phyloP scores from a whole-genome alignment of 2,113 vertebrate genomes.

The Platysternon megacephalum region DNA sequence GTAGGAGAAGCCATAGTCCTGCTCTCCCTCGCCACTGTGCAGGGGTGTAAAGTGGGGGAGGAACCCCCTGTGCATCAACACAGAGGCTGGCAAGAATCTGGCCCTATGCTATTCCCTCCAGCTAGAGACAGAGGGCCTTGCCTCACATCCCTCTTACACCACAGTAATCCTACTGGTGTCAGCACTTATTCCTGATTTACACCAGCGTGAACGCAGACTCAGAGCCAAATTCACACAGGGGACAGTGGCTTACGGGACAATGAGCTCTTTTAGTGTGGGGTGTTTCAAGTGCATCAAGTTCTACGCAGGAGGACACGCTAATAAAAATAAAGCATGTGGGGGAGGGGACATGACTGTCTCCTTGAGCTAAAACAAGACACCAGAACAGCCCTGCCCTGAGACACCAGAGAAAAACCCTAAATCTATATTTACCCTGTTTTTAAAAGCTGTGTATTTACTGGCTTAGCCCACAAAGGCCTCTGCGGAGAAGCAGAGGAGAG shows the following conservation, averaged over 20 bases:
- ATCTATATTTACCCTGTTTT: conserved; percentile 27
- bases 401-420: not conserved
- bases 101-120: not conserved
- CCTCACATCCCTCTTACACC: not conserved
- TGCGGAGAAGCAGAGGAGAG: not conserved
- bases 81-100: not conserved
- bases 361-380: not conserved
- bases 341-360: not conserved
- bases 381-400: conserved; percentile 2
- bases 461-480: not conserved
- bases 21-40: not conserved
- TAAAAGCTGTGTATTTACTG: conserved; percentile 14
- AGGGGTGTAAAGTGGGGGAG: too few relatives aligned
- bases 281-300: rapidly evolving
- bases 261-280: not conserved
- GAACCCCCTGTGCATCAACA: not conserved
- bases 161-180: not conserved
- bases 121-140: not conserved
- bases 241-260: rapidly evolving
- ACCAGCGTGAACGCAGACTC: not conserved
- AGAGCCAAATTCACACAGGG: not conserved
- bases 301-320: not conserved
- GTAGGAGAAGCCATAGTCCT: not conserved
- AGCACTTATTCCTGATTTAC: not conserved
- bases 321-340: not conserved